Evolutionary conservation across 2,797 vertebrate genomes (phyloP).

Genomic region (Diplodus sargus): DNA sequence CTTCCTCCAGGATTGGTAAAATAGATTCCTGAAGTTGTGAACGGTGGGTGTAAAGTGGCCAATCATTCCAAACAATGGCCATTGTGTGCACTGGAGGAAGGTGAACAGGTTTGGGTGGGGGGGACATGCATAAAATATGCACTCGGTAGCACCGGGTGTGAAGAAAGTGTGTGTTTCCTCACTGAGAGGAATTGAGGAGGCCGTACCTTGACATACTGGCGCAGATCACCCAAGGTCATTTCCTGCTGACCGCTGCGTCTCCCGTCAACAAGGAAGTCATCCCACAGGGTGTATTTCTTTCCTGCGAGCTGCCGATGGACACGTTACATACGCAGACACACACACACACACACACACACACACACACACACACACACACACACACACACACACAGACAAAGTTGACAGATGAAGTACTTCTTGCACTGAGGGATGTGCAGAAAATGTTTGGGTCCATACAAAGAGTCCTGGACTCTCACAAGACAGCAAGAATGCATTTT

Average conservation of each 20-base stretch:
- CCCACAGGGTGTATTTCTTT: conserved; percentile 87
- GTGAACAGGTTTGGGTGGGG: conserved; percentile 45
- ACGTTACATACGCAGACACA: conserved; percentile 60
- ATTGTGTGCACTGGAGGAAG: conserved; percentile 61
- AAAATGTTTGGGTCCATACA: conserved; percentile 31
- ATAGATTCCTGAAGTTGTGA: conserved; percentile 12
- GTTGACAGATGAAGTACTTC: conserved; percentile 62
- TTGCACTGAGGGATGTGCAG: conserved; percentile 40
- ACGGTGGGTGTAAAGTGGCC: conserved; percentile 46
- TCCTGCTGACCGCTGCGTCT: conserved; percentile 77
- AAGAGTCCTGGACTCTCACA: conserved; percentile 26
- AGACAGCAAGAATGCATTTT: conserved; percentile 38
- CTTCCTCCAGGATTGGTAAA: conserved; percentile 1
- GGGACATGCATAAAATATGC: conserved; percentile 33
- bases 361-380: conserved; percentile 36
- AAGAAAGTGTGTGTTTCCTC: conserved; percentile 54
- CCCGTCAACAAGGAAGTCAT: conserved; percentile 84
- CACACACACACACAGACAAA: conserved; percentile 34
- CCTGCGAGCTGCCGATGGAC: conserved; percentile 85
- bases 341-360: conserved; percentile 55
- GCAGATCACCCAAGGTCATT: conserved; percentile 88
- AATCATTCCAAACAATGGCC: conserved; percentile 55
- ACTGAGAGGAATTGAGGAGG: conserved; percentile 39
- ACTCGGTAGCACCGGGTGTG: conserved; percentile 37
- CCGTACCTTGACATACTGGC: conserved; percentile 88